Evolutionary conservation across 2,113 vertebrate genomes (phyloP).

Genomic region (Pseudolaguvia tuberculata): DNA sequence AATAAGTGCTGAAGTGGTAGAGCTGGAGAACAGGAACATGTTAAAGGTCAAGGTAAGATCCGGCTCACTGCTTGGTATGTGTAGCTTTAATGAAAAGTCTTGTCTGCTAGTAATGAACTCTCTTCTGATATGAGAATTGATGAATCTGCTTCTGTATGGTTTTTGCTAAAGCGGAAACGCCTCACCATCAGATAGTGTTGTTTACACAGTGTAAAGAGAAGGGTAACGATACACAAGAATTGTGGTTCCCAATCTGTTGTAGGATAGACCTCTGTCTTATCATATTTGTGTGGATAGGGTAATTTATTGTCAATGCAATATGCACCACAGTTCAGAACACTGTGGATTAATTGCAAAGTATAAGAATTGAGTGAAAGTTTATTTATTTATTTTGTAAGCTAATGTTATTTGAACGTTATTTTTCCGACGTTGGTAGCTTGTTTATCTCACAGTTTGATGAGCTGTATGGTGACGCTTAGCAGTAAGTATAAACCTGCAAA

Average conservation of each 20-base stretch:
- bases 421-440: background rate
- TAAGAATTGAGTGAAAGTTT: no score
- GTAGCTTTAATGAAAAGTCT: background rate
- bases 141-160: no score
- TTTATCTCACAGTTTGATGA: background rate
- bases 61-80: background rate
- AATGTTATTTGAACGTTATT: background rate
- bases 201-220: background rate
- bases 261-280: background rate
- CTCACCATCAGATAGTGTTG: background rate
- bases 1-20: conserved; percentile 8
- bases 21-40: conserved; percentile 14
- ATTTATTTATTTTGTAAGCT: no score
- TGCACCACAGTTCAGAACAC: no score
- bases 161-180: background rate
- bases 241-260: background rate
- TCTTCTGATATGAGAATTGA: background rate
- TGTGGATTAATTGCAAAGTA: no score
- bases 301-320: no score
- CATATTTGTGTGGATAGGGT: background rate
- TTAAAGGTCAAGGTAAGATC: conserved; percentile 17
- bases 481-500: background rate
- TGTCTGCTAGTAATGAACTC: background rate
- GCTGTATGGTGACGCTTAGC: background rate
- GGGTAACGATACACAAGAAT: background rate